Conservation (phyloP, 37 sponge, comb jelly and placozoan genomes). For the Lycopodina hypogea region DNA sequence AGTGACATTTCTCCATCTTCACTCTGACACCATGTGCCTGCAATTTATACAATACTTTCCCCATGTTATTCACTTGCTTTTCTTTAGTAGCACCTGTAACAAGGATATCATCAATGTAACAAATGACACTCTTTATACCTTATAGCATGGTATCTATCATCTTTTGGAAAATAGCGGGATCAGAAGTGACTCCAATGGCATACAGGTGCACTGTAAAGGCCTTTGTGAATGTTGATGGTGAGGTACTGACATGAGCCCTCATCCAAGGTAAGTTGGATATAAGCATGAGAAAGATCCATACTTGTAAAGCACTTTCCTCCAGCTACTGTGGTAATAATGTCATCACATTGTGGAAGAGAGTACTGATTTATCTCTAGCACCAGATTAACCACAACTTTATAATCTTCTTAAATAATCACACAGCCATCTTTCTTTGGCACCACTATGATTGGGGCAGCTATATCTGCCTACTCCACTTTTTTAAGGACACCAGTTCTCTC, state of each 20-base stretch:
- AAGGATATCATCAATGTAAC: neutral
- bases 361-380: too few relatives aligned
- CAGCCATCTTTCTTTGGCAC: constrained; percentile 34
- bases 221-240: constrained; percentile 16
- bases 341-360: constrained; percentile 19
- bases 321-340: constrained; percentile 26
- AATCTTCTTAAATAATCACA: neutral
- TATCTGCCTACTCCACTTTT: neutral
- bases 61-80: neutral
- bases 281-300: too few relatives aligned
- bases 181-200: constrained; percentile 25
- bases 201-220: constrained; percentile 11
- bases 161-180: constrained; percentile 7
- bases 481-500: neutral
- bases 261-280: too few relatives aligned
- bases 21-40: neutral
- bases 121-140: neutral
- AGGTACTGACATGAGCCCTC: too few relatives aligned
- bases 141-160: too few relatives aligned
- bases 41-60: neutral
- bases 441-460: constrained; percentile 25
- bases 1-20: neutral
- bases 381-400: constrained; percentile 37
- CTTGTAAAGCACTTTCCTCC: constrained; percentile 11
- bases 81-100: neutral